Evolutionary conservation across 2,113 vertebrate species (phyloP).

Genomic region (Neomonachus schauinslandi): DNA sequence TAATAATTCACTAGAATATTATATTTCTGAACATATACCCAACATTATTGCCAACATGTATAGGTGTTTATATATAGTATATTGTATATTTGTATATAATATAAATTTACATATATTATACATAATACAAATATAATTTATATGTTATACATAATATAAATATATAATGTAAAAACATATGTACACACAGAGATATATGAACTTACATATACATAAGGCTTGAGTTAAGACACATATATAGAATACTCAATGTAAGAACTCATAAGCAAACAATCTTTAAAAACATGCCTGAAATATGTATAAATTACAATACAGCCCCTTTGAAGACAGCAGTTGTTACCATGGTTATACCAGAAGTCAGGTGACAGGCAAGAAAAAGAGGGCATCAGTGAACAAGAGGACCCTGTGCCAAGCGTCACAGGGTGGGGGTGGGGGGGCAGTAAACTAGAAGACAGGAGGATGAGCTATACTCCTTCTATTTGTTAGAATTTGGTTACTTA

Average conservation of each 20-base stretch:
- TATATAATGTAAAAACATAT: not conserved
- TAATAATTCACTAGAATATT: not conserved
- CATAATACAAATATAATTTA: not conserved
- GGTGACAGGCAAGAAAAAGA: not conserved
- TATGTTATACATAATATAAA: not conserved
- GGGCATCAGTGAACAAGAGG: not conserved
- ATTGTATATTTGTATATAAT: not conserved
- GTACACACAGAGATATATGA: not conserved
- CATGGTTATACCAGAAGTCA: not conserved
- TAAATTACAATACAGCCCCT: not conserved
- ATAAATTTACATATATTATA: not conserved
- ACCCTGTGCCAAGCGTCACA: not conserved
- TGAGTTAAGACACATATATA: not conserved
- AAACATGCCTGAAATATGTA: not conserved
- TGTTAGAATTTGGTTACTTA: not conserved
- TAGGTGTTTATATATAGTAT: not conserved
- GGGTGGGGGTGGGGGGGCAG: not conserved
- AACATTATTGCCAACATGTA: not conserved
- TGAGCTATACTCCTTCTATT: not conserved
- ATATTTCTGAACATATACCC: not conserved
- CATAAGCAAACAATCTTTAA: not conserved
- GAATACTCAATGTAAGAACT: not conserved
- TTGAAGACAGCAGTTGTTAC: not conserved
- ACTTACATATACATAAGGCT: not conserved
- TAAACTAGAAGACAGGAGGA: not conserved